Percentiles rank a stretch among this genome's conserved stretches.
Conservation (phyloP, 2,888 invertebrate species). For the Dendrolimus pini region DNA sequence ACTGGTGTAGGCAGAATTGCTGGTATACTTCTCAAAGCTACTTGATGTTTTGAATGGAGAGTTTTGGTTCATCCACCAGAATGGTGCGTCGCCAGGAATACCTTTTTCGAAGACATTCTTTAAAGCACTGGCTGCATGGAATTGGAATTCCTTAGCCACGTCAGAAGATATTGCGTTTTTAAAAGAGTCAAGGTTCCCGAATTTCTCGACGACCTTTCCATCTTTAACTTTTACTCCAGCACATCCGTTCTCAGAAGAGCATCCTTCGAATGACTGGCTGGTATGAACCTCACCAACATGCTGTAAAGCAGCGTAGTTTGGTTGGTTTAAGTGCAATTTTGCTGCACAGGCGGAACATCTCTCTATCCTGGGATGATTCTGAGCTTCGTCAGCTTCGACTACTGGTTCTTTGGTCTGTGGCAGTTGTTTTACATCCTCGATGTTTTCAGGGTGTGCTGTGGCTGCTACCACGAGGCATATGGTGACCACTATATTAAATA, state of each 20-base stretch:
- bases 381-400: slow-evolving; percentile 47
- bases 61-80: slow-evolving; percentile 79
- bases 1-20: slow-evolving; percentile 42
- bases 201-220: slow-evolving; percentile 53
- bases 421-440: slow-evolving; percentile 47
- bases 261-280: slow-evolving; percentile 59
- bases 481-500: slow-evolving; percentile 57
- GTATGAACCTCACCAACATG: slow-evolving; percentile 53
- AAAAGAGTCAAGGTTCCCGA: slow-evolving; percentile 56
- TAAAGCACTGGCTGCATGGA: slow-evolving; percentile 49
- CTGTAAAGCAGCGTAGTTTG: slow-evolving; percentile 44
- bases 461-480: slow-evolving; percentile 46
- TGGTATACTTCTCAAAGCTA: slow-evolving; percentile 52
- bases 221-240: slow-evolving; percentile 68
- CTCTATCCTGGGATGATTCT: slow-evolving; percentile 44
- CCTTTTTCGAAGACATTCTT: slow-evolving; percentile 43
- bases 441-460: slow-evolving; percentile 50
- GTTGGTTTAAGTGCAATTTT: slow-evolving; percentile 31
- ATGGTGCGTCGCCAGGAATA: slow-evolving; percentile 49
- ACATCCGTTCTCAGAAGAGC: slow-evolving; percentile 61
- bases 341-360: slow-evolving; percentile 50
- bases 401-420: slow-evolving; percentile 42
- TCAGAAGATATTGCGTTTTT: slow-evolving; percentile 46
- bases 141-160: slow-evolving; percentile 46
- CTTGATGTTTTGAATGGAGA: slow-evolving; percentile 72